A percentile compares a stretch with the other conserved stretches of the same genome.
These are phyloP conservation scores for Metalampra italica DNA, from an alignment of 2,888 invertebrate genomes.

Conservation along the genomic window DNA sequence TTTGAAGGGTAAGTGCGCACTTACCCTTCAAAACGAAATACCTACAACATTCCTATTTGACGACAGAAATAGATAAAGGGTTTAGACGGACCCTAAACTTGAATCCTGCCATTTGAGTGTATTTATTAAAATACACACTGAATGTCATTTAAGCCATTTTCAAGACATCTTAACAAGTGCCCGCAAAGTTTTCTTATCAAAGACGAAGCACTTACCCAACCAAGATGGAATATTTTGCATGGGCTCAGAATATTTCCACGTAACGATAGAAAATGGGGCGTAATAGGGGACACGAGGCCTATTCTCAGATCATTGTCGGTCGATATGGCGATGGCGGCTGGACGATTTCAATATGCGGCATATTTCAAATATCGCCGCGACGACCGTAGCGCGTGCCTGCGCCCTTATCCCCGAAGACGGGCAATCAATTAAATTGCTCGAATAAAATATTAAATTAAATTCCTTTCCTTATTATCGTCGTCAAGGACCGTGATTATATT, in stretches of 20 bases:
- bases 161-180: not conserved
- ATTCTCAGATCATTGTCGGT: slow-evolving; percentile 55
- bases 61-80: no score
- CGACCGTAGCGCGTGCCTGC: slow-evolving; percentile 35
- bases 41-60: no score
- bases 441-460: slow-evolving; percentile 57
- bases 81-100: no score
- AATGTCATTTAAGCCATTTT: not conserved
- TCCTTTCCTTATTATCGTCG: slow-evolving; percentile 21
- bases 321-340: slow-evolving; percentile 42
- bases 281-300: slow-evolving; percentile 18
- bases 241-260: slow-evolving; percentile 37
- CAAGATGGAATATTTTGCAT: not conserved
- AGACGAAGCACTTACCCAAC: no score
- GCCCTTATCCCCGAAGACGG: slow-evolving; percentile 34
- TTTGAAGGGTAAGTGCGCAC: no score
- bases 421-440: slow-evolving; percentile 59
- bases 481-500: slow-evolving; percentile 12
- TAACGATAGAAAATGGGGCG: slow-evolving; percentile 35
- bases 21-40: no score
- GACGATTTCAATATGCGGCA: slow-evolving; percentile 70
- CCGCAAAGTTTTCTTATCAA: not conserved
- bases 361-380: slow-evolving; percentile 62
- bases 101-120: no score
- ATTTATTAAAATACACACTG: no score